Conservation (phyloP, 2,888 invertebrate species). For the Heliconius ethilla region DNA sequence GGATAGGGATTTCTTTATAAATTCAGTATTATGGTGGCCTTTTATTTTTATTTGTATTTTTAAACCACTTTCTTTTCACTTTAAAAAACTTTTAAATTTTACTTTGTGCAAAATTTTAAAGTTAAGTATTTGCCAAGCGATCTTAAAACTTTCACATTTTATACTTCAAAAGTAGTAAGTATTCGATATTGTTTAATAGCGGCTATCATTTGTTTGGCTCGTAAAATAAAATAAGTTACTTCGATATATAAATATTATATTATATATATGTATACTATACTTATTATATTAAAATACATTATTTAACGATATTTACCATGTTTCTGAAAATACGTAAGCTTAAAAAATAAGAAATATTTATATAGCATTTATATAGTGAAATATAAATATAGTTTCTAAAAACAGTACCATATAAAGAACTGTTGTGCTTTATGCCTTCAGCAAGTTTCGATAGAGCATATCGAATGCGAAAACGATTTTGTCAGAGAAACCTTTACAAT, state of each 20-base stretch:
- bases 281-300: too few relatives aligned
- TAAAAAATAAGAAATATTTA: too few relatives aligned
- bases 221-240: background rate
- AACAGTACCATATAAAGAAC: background rate
- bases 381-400: background rate
- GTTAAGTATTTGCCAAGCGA: slow-evolving; percentile 19
- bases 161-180: slow-evolving; percentile 17
- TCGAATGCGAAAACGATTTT: background rate
- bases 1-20: background rate
- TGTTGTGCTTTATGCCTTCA: too few relatives aligned
- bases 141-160: slow-evolving; percentile 21
- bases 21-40: background rate
- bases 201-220: slow-evolving; percentile 12
- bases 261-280: too few relatives aligned
- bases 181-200: slow-evolving; percentile 15
- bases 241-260: background rate
- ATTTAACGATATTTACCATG: too few relatives aligned
- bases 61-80: background rate
- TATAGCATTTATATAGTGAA: background rate
- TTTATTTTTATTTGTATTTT: background rate
- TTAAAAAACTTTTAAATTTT: slow-evolving; percentile 21
- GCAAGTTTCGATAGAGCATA: background rate
- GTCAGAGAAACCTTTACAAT: background rate
- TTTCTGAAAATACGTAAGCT: too few relatives aligned
- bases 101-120: slow-evolving; percentile 11